Base-by-base conservation (phyloP, 1,140 invertebrate species). In the Sipha flava region DNA sequence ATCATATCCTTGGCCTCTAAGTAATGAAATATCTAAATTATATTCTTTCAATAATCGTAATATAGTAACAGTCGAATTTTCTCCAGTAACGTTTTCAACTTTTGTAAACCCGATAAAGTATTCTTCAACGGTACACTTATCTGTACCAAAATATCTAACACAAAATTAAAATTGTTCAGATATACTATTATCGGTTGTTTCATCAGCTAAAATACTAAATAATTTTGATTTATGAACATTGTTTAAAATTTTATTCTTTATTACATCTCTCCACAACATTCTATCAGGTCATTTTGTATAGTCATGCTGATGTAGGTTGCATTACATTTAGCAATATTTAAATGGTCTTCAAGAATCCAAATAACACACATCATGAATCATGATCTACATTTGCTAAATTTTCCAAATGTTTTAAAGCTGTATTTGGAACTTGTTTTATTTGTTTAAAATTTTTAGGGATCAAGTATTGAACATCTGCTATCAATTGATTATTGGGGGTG, bases 81-180 rank as follows among this genome's bases (percentile, higher is more conserved):
- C 43, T 16, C 43, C 23, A 47, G 43, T 72, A 26, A 18, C 21
- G n/a, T 45, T 5, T 72, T 72, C 26, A 18, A 47, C 66, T 21
- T 70, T 70, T 47, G 21, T 47, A 26, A 70, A 70, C 23, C 66
- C 37, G 43, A 70, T 34, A 40, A 70, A 70, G 43, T 70, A 9
- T 26, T 45, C 66, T 21, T 3, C 16, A 21, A 70, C 4, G 21
- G 26, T 23, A 16, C 66, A 70, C 43, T 18, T 70, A 9, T 73
- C 1, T 26, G 34, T 29, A 54, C 79, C 49, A 54, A 82, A 77
- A 81, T 62, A 62, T 81, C 82, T 2, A 57, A 52, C 31, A 43
- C 79, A 82, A 57, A 82, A 77, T 31, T 81, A 82, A 79, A 82
- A 81, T 79, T 82, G 81, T 82, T 82, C 82, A 21, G 68, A 81